A percentile compares a stretch with the other conserved stretches of the same genome.
Evolutionary conservation across 2,113 vertebrate species (phyloP).

Genomic region (Sigmodon hispidus): DNA sequence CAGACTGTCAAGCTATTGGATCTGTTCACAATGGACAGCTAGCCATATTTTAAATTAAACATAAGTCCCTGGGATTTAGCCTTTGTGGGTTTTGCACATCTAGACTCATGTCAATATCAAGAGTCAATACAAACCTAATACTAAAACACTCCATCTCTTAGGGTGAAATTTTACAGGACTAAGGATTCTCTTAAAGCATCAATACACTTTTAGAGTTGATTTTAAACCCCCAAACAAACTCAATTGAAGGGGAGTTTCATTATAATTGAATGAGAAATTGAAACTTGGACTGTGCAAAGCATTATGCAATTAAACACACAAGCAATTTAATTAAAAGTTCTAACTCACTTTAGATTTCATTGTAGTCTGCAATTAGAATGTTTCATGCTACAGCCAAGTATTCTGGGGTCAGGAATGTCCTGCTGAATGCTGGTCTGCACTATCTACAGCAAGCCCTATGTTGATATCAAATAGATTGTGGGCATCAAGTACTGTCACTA

Average conservation of each 20-base stretch:
- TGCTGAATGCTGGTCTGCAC: not conserved
- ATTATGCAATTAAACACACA: slow-evolving; percentile 71
- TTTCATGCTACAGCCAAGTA: not conserved
- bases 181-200: slow-evolving; percentile 63
- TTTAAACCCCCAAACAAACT: slow-evolving; percentile 68
- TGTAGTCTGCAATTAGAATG: slow-evolving; percentile 53
- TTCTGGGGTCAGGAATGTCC: not conserved
- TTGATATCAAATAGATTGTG: not conserved
- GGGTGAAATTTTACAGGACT: slow-evolving; percentile 63
- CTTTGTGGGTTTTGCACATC: slow-evolving; percentile 57
- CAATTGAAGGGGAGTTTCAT: slow-evolving; percentile 35
- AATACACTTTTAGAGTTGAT: slow-evolving; percentile 61
- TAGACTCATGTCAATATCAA: slow-evolving; percentile 67
- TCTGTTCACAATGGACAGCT: slow-evolving; percentile 55
- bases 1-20: slow-evolving; percentile 5
- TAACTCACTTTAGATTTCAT: slow-evolving; percentile 62
- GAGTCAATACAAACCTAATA: slow-evolving; percentile 73
- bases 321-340: slow-evolving; percentile 73
- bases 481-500: not conserved
- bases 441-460: not conserved
- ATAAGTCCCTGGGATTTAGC: slow-evolving; percentile 59
- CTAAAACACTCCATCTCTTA: slow-evolving; percentile 66
- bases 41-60: slow-evolving; percentile 68
- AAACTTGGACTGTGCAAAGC: slow-evolving; percentile 44
- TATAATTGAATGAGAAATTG: slow-evolving; percentile 68